These are phyloP conservation scores for Aphidius colemani DNA, from an alignment of 2,888 invertebrate genomes.

Conservation along the genomic window DNA sequence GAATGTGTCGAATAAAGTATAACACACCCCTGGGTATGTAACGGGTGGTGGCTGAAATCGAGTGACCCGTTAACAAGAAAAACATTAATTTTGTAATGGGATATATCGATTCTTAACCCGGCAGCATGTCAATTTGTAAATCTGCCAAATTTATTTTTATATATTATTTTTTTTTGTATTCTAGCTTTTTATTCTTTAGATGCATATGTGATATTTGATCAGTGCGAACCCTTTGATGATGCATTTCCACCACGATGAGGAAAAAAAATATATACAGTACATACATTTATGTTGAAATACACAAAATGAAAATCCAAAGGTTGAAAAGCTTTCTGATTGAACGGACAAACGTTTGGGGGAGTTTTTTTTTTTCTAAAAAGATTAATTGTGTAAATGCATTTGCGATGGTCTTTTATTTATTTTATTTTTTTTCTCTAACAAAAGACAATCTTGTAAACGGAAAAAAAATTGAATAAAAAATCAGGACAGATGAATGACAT, in stretches of 20 bases:
- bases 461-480: slow-evolving; percentile 16
- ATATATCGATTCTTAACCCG: slow-evolving; percentile 21
- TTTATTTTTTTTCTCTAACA: slow-evolving; percentile 5
- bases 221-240: no score
- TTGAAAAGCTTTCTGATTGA: no score
- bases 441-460: slow-evolving; percentile 12
- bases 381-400: slow-evolving; percentile 13
- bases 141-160: no score
- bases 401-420: neutral
- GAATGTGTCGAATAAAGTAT: slow-evolving; percentile 36
- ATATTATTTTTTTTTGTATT: no score
- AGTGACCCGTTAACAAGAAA: slow-evolving; percentile 28
- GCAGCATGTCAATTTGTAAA: slow-evolving; percentile 25
- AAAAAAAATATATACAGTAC: neutral
- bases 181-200: no score
- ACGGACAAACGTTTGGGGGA: no score
- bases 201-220: no score
- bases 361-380: slow-evolving; percentile 5
- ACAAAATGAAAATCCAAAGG: no score
- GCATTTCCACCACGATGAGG: no score
- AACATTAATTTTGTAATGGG: slow-evolving; percentile 30
- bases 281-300: neutral
- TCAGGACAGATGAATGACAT: neutral
- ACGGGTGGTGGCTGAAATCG: slow-evolving; percentile 25
- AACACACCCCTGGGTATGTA: slow-evolving; percentile 33